Evolutionary conservation across 2,888 invertebrate species (phyloP).

Genomic region (Diplazon laetatorius): DNA sequence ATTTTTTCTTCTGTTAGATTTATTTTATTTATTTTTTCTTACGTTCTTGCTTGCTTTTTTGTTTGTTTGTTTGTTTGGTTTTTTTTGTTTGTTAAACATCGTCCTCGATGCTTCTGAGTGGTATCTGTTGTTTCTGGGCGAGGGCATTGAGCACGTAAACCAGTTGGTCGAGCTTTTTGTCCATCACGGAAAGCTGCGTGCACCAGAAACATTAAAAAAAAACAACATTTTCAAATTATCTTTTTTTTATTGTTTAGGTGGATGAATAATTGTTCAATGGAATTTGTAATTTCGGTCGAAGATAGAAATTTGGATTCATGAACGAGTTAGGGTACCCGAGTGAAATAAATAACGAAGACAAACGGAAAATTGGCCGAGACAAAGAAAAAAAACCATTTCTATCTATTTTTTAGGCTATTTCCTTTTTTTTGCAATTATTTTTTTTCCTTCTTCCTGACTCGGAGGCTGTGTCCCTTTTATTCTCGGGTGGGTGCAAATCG

Average conservation of each 20-base stretch:
- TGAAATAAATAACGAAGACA: too few species aligned
- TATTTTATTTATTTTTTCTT: too few species aligned
- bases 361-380: constrained; percentile 18
- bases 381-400: constrained; percentile 29
- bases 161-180: constrained; percentile 84
- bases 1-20: too few species aligned
- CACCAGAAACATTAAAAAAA: constrained; percentile 38
- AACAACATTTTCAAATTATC: constrained; percentile 12
- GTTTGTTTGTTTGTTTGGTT: too few species aligned
- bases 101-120: constrained; percentile 83
- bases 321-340: too few species aligned
- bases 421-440: constrained; percentile 3
- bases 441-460: too few species aligned
- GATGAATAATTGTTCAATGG: too few species aligned
- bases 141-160: constrained; percentile 84
- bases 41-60: too few species aligned
- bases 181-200: constrained; percentile 83
- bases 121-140: constrained; percentile 84
- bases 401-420: neutral
- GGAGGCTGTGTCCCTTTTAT: constrained; percentile 21
- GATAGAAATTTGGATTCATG: too few species aligned
- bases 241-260: too few species aligned
- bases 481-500: constrained; percentile 31
- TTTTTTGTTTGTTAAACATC: constrained; percentile 82
- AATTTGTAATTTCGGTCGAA: too few species aligned